A percentile compares a stretch with the other conserved stretches of the same genome.
Evolutionary conservation across 2,797 vertebrate genomes (phyloP).

Genomic region (Xenentodon cancila): DNA sequence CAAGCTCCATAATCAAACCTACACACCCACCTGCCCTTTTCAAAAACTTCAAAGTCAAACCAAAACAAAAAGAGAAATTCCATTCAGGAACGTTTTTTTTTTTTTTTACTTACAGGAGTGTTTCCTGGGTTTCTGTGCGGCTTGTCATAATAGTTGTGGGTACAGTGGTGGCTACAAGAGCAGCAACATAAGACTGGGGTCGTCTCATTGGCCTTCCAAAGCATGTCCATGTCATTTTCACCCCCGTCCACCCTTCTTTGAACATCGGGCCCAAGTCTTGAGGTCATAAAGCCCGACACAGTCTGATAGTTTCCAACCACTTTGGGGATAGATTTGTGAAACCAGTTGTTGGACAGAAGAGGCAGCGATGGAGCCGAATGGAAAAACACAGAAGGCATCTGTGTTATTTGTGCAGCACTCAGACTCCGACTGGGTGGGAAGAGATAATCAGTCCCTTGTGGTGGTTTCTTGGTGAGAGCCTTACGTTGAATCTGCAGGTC

Average conservation of each 20-base stretch:
- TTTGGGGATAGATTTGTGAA: constrained; percentile 13
- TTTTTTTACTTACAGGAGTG: constrained; percentile 66
- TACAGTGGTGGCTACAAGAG: constrained; percentile 53
- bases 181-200: constrained; percentile 40
- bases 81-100: no score
- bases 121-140: constrained; percentile 9
- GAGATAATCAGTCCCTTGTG: constrained; percentile 1
- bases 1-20: no score
- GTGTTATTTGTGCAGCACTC: not conserved
- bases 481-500: constrained; percentile 51
- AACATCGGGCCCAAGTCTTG: constrained; percentile 39
- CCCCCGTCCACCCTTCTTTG: constrained; percentile 28
- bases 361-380: constrained; percentile 25
- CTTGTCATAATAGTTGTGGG: constrained; percentile 25
- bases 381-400: constrained; percentile 10
- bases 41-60: no score
- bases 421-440: not conserved
- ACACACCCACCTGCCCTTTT: no score
- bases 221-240: constrained; percentile 27
- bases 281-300: constrained; percentile 53
- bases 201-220: constrained; percentile 39
- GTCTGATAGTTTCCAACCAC: constrained; percentile 3
- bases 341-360: constrained; percentile 14
- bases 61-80: no score
- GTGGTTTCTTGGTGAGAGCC: constrained; percentile 31